Conservation (phyloP, 2,888 invertebrate species). For the Philereme vetulata region DNA sequence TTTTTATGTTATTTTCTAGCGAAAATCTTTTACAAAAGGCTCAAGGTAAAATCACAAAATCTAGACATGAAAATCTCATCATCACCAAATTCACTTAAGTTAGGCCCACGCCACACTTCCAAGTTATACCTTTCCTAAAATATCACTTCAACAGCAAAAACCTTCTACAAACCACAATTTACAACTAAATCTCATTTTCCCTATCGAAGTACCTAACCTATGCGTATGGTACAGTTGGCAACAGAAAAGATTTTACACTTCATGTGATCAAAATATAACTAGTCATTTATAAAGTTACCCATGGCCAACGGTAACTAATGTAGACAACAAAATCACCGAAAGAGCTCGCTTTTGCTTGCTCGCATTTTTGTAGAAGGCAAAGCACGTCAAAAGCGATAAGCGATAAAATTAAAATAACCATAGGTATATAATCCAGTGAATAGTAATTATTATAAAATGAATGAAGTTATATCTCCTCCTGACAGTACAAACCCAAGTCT, state of each 20-base stretch:
- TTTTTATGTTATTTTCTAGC: not conserved
- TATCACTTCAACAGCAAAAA: slow-evolving; percentile 31
- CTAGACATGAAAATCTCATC: not conserved
- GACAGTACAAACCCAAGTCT: not conserved
- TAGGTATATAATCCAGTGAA: not conserved
- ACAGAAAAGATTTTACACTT: no score
- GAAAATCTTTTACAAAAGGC: not conserved
- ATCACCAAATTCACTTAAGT: not conserved
- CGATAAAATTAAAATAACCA: not conserved
- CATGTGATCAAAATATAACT: no score
- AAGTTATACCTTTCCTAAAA: slow-evolving; percentile 11
- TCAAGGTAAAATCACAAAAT: not conserved
- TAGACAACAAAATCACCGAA: no score
- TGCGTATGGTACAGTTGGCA: no score
- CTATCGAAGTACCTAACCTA: slow-evolving; percentile 11
- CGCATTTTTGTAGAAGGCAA: no score
- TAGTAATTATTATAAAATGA: no score
- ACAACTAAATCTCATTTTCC: slow-evolving; percentile 40
- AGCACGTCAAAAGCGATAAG: no score
- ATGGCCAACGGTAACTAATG: no score
- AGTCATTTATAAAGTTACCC: no score
- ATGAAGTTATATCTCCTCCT: no score
- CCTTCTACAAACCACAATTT: slow-evolving; percentile 33
- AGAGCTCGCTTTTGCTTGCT: no score
- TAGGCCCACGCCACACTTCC: not conserved